Evolutionary conservation across 2,797 vertebrate species (phyloP).

Genomic region (Aquila chrysaetos): DNA sequence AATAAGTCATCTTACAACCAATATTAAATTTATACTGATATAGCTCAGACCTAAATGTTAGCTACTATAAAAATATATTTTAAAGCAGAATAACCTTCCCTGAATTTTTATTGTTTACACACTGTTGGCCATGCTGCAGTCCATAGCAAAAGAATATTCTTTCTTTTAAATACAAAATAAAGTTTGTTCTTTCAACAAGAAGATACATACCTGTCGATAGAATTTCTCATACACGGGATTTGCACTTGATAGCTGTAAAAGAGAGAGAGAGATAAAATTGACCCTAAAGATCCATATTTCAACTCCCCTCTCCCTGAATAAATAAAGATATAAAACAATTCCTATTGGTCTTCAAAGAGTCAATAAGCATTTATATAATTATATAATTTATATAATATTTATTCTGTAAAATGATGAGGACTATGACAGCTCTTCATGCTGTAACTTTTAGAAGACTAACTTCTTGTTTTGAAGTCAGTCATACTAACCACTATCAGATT

Average conservation of each 20-base stretch:
- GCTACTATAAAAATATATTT: not conserved
- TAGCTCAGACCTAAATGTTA: not conserved
- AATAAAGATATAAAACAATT: not conserved
- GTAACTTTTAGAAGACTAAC: not conserved
- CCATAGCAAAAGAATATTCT: not conserved
- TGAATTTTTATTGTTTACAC: not conserved
- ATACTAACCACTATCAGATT: not conserved
- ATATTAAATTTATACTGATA: not conserved
- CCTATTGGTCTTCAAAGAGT: not conserved
- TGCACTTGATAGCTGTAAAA: constrained; percentile 88
- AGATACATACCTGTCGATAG: constrained; percentile 87
- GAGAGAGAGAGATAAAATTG: not conserved
- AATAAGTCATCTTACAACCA: not conserved
- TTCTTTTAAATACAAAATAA: not conserved
- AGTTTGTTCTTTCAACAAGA: not conserved
- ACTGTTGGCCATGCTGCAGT: not conserved
- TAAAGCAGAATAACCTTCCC: not conserved
- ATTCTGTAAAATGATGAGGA: not conserved
- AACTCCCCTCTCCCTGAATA: not conserved
- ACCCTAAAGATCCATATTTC: not conserved
- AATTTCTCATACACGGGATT: constrained; percentile 94
- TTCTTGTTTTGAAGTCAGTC: not conserved
- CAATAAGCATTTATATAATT: not conserved
- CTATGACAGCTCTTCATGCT: not conserved
- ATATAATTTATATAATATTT: too few relatives aligned